Percentiles rank a stretch among this genome's conserved stretches.
Evolutionary conservation across 2,888 invertebrate genomes (phyloP).

Genomic region (Quadroppia sp.): DNA sequence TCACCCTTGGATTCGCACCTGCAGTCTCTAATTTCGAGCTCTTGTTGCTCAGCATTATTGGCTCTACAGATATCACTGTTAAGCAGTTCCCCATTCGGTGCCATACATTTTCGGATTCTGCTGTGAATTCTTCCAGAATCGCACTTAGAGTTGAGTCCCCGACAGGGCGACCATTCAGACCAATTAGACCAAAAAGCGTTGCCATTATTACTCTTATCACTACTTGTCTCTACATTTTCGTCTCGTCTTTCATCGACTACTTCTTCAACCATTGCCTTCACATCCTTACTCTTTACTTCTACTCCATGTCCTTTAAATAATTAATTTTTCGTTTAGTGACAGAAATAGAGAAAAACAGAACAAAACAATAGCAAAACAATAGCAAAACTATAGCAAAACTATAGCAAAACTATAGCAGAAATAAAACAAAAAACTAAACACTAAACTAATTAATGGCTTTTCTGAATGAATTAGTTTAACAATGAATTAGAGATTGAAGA

Average conservation of each 20-base stretch:
- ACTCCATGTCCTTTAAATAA: background rate
- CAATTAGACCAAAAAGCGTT: constrained; percentile 38
- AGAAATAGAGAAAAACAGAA: background rate
- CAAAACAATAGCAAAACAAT: too few relatives aligned
- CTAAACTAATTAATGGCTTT: background rate
- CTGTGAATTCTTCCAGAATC: constrained; percentile 40
- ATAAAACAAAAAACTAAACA: background rate
- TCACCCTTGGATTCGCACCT: background rate
- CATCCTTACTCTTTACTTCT: too few relatives aligned
- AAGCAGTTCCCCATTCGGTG: background rate
- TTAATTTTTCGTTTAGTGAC: background rate
- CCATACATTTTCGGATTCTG: constrained; percentile 34
- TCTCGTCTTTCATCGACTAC: background rate
- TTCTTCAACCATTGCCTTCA: background rate
- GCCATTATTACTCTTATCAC: background rate
- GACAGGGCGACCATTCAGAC: constrained; percentile 42
- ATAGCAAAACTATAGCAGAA: too few relatives aligned
- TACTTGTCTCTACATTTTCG: background rate
- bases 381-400: too few relatives aligned
- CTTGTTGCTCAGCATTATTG: background rate
- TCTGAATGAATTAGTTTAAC: background rate
- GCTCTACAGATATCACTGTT: constrained; percentile 10
- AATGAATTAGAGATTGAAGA: background rate
- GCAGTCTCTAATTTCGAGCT: constrained; percentile 22
- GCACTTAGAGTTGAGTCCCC: background rate